Conservation (phyloP, 2,797 vertebrate genomes). For the Anguilla megastoma region DNA sequence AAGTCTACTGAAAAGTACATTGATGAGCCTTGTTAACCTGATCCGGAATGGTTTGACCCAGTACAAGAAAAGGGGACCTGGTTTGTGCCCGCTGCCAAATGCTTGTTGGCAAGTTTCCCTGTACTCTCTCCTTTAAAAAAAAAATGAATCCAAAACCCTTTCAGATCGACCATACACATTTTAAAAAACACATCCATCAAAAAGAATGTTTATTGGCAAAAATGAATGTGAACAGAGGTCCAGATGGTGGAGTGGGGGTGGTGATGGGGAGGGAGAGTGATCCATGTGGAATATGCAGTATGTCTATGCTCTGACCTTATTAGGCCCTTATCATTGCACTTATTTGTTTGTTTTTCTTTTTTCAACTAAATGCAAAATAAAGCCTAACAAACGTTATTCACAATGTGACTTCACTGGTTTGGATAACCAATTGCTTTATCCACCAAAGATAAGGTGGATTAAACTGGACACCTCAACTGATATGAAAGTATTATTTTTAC, state of each 20-base stretch:
- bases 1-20: slow-evolving; percentile 10
- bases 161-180: neutral
- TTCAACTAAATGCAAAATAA: neutral
- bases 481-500: neutral
- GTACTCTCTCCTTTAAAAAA: neutral
- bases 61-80: neutral
- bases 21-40: slow-evolving; percentile 10
- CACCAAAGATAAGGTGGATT: too few species aligned
- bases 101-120: neutral
- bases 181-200: neutral
- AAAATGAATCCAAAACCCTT: neutral
- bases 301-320: neutral
- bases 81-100: neutral
- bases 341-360: neutral
- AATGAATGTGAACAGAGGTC: slow-evolving; percentile 29
- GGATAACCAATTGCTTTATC: too few species aligned
- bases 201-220: slow-evolving; percentile 4
- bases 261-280: neutral
- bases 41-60: neutral
- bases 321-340: neutral
- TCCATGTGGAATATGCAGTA: neutral
- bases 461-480: too few species aligned
- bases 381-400: neutral
- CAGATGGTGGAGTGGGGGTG: neutral
- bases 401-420: too few species aligned